Evolutionary conservation across 2,113 vertebrate species (phyloP).

Genomic region (Paracanthobrama guichenoti): DNA sequence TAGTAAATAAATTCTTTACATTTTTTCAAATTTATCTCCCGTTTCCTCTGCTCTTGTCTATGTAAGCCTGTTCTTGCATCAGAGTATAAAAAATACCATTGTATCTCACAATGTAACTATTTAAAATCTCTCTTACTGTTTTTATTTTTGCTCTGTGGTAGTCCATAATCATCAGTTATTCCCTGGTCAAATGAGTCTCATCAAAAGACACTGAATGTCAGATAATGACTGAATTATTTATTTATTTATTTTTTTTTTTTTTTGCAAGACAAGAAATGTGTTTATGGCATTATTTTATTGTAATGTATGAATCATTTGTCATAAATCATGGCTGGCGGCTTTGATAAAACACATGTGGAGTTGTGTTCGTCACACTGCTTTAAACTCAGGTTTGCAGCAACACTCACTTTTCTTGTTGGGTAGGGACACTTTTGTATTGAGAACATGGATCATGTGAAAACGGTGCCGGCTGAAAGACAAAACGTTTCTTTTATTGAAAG

Average conservation of each 20-base stretch:
- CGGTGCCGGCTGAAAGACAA: background rate
- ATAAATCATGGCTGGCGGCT: background rate
- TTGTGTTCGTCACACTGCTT: background rate
- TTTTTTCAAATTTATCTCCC: background rate
- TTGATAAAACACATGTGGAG: background rate
- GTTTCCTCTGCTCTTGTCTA: background rate
- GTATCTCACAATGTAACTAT: background rate
- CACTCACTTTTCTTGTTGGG: background rate
- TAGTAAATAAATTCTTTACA: background rate
- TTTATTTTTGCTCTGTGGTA: background rate
- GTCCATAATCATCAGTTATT: background rate
- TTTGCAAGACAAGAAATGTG: background rate
- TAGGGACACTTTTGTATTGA: background rate
- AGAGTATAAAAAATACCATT: too few species aligned
- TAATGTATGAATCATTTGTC: background rate
- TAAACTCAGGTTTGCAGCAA: background rate
- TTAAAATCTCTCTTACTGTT: background rate
- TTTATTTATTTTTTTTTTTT: too few species aligned
- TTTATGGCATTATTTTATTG: conserved; percentile 5
- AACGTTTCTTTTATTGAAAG: conserved; percentile 4
- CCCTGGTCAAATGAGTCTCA: background rate
- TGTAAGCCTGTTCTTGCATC: background rate
- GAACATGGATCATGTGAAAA: conserved; percentile 9
- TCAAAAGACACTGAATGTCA: background rate
- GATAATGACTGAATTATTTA: background rate